A percentile compares a stretch with the other conserved stretches of the same genome.
Evolutionary conservation across 2,113 vertebrate species (phyloP).

Genomic region (Marmota flaviventris): DNA sequence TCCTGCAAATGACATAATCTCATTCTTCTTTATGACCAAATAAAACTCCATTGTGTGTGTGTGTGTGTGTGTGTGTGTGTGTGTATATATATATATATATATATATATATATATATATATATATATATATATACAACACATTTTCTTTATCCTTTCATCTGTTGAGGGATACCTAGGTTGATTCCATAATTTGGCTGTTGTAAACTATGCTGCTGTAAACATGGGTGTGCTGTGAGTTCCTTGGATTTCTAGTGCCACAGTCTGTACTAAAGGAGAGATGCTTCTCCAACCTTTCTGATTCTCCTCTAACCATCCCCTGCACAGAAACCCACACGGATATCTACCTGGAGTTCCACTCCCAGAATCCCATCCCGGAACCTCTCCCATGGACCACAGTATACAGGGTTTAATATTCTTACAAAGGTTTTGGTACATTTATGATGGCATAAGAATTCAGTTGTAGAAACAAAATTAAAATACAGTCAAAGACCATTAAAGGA

Average conservation of each 20-base stretch:
- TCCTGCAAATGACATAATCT: no score
- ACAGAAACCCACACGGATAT: background rate
- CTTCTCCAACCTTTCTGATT: background rate
- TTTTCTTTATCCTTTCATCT: no score
- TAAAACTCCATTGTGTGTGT: no score
- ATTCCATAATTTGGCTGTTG: no score
- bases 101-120: no score
- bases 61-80: no score
- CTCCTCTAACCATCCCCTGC: background rate
- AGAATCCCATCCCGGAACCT: background rate
- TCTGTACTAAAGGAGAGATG: background rate
- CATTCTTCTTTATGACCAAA: no score
- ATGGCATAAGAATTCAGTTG: background rate
- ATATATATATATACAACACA: no score
- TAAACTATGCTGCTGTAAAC: no score
- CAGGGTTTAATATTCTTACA: background rate
- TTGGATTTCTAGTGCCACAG: background rate
- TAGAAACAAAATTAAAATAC: constrained; percentile 40
- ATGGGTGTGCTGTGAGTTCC: background rate
- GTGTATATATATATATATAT: no score
- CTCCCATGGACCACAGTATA: background rate
- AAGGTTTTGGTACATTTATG: background rate
- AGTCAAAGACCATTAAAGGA: background rate
- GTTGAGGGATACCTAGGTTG: no score
- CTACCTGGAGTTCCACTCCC: background rate